A percentile compares a stretch with the other conserved stretches of the same genome.
phyloP scores from a whole-genome alignment of 2,113 vertebrate species.

The Anguilla japonica region DNA sequence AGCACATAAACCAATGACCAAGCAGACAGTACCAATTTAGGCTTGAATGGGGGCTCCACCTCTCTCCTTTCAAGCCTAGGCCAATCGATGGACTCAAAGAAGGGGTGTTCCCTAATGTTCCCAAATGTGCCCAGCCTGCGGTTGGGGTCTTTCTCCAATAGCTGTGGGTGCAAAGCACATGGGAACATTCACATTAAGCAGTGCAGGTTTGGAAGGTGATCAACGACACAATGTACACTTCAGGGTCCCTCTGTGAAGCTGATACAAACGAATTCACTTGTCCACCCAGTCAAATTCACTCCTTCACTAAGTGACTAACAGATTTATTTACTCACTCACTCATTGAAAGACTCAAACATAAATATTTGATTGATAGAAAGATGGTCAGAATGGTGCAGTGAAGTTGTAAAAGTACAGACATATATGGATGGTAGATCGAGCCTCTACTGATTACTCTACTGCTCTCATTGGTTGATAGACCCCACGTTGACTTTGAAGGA shows the following conservation, averaged over 20 bases:
- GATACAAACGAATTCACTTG: no score
- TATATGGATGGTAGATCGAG: background rate
- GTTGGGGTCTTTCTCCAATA: background rate
- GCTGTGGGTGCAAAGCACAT: background rate
- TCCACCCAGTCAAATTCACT: no score
- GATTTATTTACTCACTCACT: no score
- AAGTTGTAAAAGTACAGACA: background rate
- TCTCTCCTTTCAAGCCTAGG: background rate
- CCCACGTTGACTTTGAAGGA: background rate
- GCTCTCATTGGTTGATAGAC: background rate
- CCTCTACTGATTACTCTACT: background rate
- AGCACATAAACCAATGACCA: background rate
- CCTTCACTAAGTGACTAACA: no score
- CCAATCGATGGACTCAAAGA: background rate
- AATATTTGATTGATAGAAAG: background rate
- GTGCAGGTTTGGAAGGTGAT: no score
- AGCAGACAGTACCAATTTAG: background rate
- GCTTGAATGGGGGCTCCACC: background rate
- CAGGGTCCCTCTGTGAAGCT: no score
- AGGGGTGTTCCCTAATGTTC: background rate
- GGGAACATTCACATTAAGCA: background rate
- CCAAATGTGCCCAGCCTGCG: background rate
- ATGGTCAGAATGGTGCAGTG: background rate
- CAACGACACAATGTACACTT: no score
- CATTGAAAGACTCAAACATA: no score